These are phyloP conservation scores for Synanthedon andrenaeformis DNA, from an alignment of 2,888 invertebrate genomes.

Conservation along the genomic window DNA sequence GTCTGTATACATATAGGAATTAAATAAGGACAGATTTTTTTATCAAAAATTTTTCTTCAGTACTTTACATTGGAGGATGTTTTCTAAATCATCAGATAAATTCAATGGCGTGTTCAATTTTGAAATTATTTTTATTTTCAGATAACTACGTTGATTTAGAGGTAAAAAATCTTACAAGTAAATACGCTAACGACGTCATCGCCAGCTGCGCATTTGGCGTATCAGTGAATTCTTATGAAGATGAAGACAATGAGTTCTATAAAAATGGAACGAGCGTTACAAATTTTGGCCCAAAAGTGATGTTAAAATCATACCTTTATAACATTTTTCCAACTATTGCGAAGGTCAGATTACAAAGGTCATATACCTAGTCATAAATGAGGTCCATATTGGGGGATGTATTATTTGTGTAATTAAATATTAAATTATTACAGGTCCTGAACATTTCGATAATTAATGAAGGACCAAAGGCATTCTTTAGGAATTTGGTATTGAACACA, in stretches of 20 bases:
- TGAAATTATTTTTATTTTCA: conserved; percentile 5
- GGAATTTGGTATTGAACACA: conserved; percentile 28
- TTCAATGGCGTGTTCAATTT: background rate
- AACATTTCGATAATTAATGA: conserved; percentile 14
- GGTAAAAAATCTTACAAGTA: conserved; percentile 46
- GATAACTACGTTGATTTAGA: conserved; percentile 33
- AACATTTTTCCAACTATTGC: conserved; percentile 1
- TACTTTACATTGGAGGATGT: no score
- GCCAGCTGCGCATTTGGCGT: conserved; percentile 64
- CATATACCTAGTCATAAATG: background rate
- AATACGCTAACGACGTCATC: conserved; percentile 66
- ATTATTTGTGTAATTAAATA: background rate
- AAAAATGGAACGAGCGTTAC: conserved; percentile 53
- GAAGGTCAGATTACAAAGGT: background rate
- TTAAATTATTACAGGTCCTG: conserved; percentile 10
- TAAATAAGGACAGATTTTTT: background rate
- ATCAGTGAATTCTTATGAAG: conserved; percentile 62
- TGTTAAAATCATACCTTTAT: background rate
- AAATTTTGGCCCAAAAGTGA: conserved; percentile 18
- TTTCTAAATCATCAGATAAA: background rate
- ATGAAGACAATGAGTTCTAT: conserved; percentile 67
- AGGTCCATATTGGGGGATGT: conserved; percentile 2
- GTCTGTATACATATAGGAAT: no score
- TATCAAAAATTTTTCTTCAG: no score
- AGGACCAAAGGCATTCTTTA: conserved; percentile 25